Evolutionary conservation across 2,888 invertebrate species (phyloP).

Genomic region (Bembecia ichneumoniformis): DNA sequence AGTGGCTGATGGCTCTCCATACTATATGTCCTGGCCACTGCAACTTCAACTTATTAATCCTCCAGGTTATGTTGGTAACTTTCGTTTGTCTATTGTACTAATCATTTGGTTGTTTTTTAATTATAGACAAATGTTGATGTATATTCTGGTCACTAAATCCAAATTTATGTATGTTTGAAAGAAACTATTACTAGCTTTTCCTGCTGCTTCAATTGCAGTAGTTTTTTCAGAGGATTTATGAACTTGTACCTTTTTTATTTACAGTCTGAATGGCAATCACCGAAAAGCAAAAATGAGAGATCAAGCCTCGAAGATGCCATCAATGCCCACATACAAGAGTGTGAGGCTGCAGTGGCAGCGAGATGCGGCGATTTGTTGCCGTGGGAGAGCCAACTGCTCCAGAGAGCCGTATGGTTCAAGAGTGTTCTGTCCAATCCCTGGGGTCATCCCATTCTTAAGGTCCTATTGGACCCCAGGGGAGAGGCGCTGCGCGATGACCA

Average conservation of each 20-base stretch:
- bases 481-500: slow-evolving; percentile 49
- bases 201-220: not conserved
- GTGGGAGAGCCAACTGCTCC: slow-evolving; percentile 56
- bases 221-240: not conserved
- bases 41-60: no score
- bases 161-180: no score
- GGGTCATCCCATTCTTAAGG: slow-evolving; percentile 69
- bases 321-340: slow-evolving; percentile 39
- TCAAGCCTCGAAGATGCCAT: slow-evolving; percentile 37
- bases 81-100: no score
- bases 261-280: slow-evolving; percentile 56
- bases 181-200: no score
- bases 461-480: slow-evolving; percentile 69
- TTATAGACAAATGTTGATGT: no score
- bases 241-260: slow-evolving; percentile 1
- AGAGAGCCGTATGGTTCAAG: slow-evolving; percentile 72
- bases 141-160: no score
- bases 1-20: no score
- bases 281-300: slow-evolving; percentile 40
- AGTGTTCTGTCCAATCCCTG: slow-evolving; percentile 62
- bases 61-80: no score
- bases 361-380: slow-evolving; percentile 35
- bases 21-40: no score
- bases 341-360: slow-evolving; percentile 37
- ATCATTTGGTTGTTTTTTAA: no score